phyloP scores from a whole-genome alignment of 1,140 invertebrate species.

The Saxidomus purpurata region DNA sequence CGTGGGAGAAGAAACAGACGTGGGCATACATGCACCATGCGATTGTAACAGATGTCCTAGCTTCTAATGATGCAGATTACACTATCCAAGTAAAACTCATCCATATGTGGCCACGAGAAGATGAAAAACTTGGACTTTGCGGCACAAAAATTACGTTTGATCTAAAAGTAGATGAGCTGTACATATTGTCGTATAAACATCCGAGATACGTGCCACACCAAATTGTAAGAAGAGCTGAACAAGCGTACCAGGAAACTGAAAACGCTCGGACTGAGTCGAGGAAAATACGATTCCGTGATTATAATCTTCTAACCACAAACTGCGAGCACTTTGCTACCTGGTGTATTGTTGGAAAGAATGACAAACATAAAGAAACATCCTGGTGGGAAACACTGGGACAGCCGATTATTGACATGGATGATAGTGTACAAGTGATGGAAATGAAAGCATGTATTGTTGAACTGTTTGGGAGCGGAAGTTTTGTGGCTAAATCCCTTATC shows the following conservation, averaged over 20 bases:
- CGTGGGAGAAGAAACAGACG: not conserved
- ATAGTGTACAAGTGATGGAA: not conserved
- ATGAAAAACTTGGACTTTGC: not conserved
- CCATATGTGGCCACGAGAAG: not conserved
- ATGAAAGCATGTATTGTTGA: too few relatives aligned
- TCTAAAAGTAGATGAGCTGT: not conserved
- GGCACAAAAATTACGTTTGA: not conserved
- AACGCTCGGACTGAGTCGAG: not conserved
- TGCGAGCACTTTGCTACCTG: too few relatives aligned
- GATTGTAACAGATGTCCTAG: not conserved
- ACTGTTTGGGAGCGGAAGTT: not conserved
- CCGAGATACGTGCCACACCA: not conserved
- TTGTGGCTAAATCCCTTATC: not conserved
- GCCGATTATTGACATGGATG: conserved; percentile 9
- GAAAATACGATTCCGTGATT: not conserved
- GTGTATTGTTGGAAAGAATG: too few relatives aligned
- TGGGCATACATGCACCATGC: not conserved
- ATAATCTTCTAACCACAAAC: too few relatives aligned
- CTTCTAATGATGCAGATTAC: not conserved
- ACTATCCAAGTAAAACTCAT: not conserved
- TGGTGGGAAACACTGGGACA: not conserved
- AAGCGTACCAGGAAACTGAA: not conserved
- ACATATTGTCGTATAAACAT: not conserved
- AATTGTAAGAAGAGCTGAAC: not conserved
- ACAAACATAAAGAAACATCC: not conserved